Evolutionary conservation across 2,113 vertebrate genomes (phyloP), one percentile per base, ranked within the genome.

Genomic region (Uria lomvia): DNA sequence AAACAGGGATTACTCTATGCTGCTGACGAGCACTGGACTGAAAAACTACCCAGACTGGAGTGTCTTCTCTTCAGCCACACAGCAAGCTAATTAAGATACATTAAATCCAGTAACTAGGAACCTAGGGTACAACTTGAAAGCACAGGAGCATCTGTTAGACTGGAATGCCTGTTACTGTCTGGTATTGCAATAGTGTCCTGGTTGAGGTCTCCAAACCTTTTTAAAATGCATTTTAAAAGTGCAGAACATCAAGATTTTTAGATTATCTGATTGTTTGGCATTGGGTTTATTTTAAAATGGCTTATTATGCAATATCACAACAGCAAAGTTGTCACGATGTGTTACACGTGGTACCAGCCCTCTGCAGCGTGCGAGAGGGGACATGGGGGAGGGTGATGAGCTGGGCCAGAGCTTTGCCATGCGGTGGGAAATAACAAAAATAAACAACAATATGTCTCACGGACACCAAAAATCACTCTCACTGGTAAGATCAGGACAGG

Each of bases 1-100:
- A 95, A 96, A 66, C 24, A 73, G 78, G 89, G 91, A 86, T 88
- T 95, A 79, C 24, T 76, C 78, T n/a, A n/a, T 17, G 74, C 58
- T 96, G 89, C 83, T 92, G 94, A 95, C 58, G 49, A 85, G 80
- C 50, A 29, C 73, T 34, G 74, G 80, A 70, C 87, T 95, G 77
- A 94, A 90, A 94, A 93, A 60, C 77, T 75, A 49, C 93, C 85
- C 91, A 65, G 91, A 92, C 81, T 92, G 94, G 92, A 89, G 89
- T 36, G 60, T 62, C 86, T 97, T 62, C 86, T 76, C 80, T 70
- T 72, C 84, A 91, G 81, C 36, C 87, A 87, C 45, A 82, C 49
- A 87, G 23, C 43, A 14, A 87, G 77, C 45, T 97, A 78, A 96
- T 96, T 95, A 90, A 91, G 84, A 75, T 6, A 53, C 40, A 68